Evolutionary conservation across 2,888 invertebrate species (phyloP).

Genomic region (Epistrophe eligans): DNA sequence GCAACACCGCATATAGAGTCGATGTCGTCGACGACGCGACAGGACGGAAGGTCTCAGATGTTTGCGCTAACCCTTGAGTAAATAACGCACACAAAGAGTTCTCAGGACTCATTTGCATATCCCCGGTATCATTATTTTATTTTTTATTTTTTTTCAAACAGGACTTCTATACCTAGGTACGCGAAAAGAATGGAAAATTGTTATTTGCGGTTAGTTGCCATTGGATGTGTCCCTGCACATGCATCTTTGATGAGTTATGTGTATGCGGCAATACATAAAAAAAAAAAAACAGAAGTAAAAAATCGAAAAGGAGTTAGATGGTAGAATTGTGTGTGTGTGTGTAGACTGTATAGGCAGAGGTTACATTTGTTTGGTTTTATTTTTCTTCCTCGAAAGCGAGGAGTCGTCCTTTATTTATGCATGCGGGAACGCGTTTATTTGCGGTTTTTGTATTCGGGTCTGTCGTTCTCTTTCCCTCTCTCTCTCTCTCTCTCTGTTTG

Average conservation of each 20-base stretch:
- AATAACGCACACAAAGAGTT: slow-evolving; percentile 57
- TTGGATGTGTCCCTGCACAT: slow-evolving; percentile 75
- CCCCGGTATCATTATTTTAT: slow-evolving; percentile 19
- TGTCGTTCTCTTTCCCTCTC: neutral
- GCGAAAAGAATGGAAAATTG: slow-evolving; percentile 70
- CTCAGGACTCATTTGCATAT: slow-evolving; percentile 71
- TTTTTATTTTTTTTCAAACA: slow-evolving; percentile 5
- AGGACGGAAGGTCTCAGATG: slow-evolving; percentile 61
- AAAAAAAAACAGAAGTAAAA: slow-evolving; percentile 27
- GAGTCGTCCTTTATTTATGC: slow-evolving; percentile 70
- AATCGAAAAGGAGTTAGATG: slow-evolving; percentile 69
- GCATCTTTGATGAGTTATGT: slow-evolving; percentile 76
- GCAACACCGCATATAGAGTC: neutral
- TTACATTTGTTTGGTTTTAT: slow-evolving; percentile 12
- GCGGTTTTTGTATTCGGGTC: slow-evolving; percentile 61
- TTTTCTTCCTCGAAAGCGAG: slow-evolving; percentile 16
- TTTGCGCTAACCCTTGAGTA: slow-evolving; percentile 72
- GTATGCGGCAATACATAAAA: slow-evolving; percentile 47
- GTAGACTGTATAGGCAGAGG: neutral
- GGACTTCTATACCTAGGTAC: neutral
- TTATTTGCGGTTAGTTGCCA: slow-evolving; percentile 76
- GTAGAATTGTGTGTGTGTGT: neutral
- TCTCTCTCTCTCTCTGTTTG: slow-evolving; percentile 50
- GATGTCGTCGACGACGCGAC: neutral
- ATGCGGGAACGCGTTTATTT: slow-evolving; percentile 76